Base-by-base conservation (phyloP, 2,797 vertebrate species). In the Aphelocoma californica region DNA sequence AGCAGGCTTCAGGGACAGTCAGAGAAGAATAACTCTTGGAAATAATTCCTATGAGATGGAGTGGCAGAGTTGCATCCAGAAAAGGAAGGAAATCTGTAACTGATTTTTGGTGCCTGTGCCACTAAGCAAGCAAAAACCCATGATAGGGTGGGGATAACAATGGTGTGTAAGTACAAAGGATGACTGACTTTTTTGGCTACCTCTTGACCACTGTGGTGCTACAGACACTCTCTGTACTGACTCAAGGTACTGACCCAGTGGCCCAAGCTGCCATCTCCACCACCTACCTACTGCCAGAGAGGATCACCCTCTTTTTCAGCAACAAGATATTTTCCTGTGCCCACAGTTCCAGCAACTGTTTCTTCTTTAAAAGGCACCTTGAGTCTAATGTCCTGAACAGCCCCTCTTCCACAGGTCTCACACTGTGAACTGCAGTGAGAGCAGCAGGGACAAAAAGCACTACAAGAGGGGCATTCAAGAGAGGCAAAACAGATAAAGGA, bases 21-120 rank as follows among this genome's bases (percentile, higher is more conserved):
- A 70, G 66, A 57, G 29, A 71, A 15, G 38, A 82, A 65, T 57
- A 16, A 73, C 0, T 8, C 18, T 29, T 34, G 36, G 40, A 79
- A 74, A 57, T 25, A 28, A 32, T 32, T 50, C 18, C n/a, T 12
- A 17, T 0, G 1, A 0, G 0, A 29, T 8, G 9, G 15, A 21
- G 20, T 26, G 17, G 24, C 29, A 70, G 21, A 65, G 40, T 2
- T 23, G 28, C n/a, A 72, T 24, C 14, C 10, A 18, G 38, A 44
- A 81, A 79, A 17, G 25, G 29, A 61, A 67, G 31, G 9, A 58
- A 79, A 60, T 12, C 38, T 36, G 24, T 36, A 75, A 23, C 9
- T 19, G 6, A 6, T 78, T 83, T 91, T 94, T 44, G 17, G 18
- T 91, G 23, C 23, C 64, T 66, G 21, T 75, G 32, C 40, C 47